These are phyloP conservation scores for Menidia menidia DNA, from an alignment of 2,797 vertebrate genomes.

Conservation along the genomic window DNA sequence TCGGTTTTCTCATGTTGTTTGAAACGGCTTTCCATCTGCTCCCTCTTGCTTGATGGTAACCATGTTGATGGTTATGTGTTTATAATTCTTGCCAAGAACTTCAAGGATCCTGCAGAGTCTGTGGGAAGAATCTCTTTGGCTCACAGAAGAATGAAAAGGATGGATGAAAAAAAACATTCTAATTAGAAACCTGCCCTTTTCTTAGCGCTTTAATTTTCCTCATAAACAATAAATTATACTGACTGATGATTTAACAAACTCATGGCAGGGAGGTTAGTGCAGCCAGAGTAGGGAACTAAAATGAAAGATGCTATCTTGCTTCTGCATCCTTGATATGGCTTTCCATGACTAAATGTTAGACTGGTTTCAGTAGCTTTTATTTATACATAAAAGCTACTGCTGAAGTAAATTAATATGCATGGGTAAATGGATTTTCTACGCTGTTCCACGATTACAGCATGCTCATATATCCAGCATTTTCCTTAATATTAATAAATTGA, in stretches of 20 bases:
- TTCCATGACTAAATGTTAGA: conserved; percentile 23
- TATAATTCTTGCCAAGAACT: conserved; percentile 48
- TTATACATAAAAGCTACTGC: conserved; percentile 44
- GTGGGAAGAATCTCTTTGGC: conserved; percentile 29
- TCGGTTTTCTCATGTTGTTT: conserved; percentile 34
- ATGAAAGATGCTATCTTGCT: conserved; percentile 22
- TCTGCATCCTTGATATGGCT: conserved; percentile 24
- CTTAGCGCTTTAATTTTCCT: conserved; percentile 48
- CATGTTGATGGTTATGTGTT: conserved; percentile 50
- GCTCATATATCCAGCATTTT: conserved; percentile 24
- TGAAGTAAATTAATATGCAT: conserved; percentile 32
- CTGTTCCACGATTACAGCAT: conserved; percentile 18
- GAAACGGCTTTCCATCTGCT: conserved; percentile 28
- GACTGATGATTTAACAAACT: conserved; percentile 48
- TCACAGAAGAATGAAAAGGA: conserved; percentile 23
- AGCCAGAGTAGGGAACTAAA: conserved; percentile 19
- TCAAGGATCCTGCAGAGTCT: conserved; percentile 39
- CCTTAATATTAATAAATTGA: conserved; percentile 18
- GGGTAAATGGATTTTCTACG: conserved; percentile 49
- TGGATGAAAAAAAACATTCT: conserved; percentile 13
- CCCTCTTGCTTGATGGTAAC: conserved; percentile 50
- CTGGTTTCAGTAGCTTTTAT: conserved; percentile 42
- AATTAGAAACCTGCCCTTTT: conserved; percentile 50
- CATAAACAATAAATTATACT: conserved; percentile 44
- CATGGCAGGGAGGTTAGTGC: conserved; percentile 37